Base-by-base conservation (phyloP, 2,797 vertebrate species). In the Rhadinocentrus ornatus region DNA sequence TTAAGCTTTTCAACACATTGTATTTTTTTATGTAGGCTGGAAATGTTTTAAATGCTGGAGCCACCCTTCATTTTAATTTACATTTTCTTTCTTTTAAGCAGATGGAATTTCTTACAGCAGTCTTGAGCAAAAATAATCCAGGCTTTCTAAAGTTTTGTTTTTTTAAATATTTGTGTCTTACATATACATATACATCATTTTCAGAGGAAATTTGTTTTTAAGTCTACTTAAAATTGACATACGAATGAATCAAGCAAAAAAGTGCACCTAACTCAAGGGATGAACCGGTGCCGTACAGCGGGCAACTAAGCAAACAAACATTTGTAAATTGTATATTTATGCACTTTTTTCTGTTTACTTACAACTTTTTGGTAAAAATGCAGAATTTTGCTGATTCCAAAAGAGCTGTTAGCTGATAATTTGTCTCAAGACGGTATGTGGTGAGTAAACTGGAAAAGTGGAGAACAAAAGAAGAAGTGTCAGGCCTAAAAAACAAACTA, bases 1-100 rank as follows among this genome's bases (percentile, higher is more conserved):
- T 72, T 67, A 75, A 58, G 71, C 78, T 35, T 34, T 55, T 56
- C 73, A 70, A 62, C 4, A 55, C 58, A n/a, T 60, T 69, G 71
- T 41, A 34, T 86, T 74, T 26, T 68, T 13, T 31, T 46, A 57
- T 44, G 74, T 53, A 71, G 69, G 66, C 61, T 2, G 48, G 11
- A 64, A 69, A 75, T 64, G 57, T 71, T 71, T 77, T 75, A 48
- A 50, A 50, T n/a, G n/a, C 48, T 50, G 11, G 48, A 24, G 48
- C 41, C 41, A 20, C 41, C 6, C 41, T 18, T 46, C 6, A 20
- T 46, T 46, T 20, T 7, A 20, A 20, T 46, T 39, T 15, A 39
- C 13, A 15, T 39, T 39, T 46, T n/a, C n/a, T 46, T 20, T 2
- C 7, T n/a, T 41, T 41, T 4, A 41, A 41, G 39, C 15, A 18